phyloP scores from a whole-genome alignment of 2,113 vertebrate genomes.

The Syngnathus floridae region DNA sequence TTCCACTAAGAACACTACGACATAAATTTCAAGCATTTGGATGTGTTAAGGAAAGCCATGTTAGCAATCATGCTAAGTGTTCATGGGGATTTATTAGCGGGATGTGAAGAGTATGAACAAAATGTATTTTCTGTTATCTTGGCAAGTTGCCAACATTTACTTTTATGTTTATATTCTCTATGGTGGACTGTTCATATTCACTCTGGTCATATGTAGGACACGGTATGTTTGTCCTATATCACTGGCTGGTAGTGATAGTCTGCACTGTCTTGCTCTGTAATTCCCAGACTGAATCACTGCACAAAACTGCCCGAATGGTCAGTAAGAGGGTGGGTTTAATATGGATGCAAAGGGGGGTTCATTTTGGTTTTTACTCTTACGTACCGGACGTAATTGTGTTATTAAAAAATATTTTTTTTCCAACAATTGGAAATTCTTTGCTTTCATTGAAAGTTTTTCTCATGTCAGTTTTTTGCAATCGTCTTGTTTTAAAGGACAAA shows the following conservation, averaged over 20 bases:
- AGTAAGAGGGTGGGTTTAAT: slow-evolving; percentile 63
- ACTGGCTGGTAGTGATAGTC: slow-evolving; percentile 45
- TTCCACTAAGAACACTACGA: slow-evolving; percentile 33
- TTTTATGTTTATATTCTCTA: slow-evolving; percentile 48
- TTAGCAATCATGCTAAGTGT: slow-evolving; percentile 29
- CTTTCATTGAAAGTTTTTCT: background rate
- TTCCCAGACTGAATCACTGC: slow-evolving; percentile 57
- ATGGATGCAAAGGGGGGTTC: slow-evolving; percentile 48
- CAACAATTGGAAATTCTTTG: slow-evolving; percentile 29
- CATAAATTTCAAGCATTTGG: slow-evolving; percentile 30
- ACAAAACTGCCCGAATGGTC: slow-evolving; percentile 60
- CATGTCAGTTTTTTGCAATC: background rate
- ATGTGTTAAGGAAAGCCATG: slow-evolving; percentile 27
- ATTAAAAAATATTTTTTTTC: slow-evolving; percentile 65
- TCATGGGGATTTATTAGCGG: slow-evolving; percentile 18
- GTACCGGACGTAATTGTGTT: slow-evolving; percentile 68
- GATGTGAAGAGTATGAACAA: slow-evolving; percentile 40
- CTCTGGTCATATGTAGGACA: slow-evolving; percentile 48
- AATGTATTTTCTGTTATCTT: slow-evolving; percentile 36
- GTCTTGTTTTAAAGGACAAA: background rate
- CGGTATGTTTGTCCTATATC: slow-evolving; percentile 30
- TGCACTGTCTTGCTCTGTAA: slow-evolving; percentile 52
- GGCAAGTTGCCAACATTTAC: slow-evolving; percentile 36
- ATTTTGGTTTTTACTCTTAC: slow-evolving; percentile 69
- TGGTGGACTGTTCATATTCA: slow-evolving; percentile 49